A percentile compares a stretch with the other conserved stretches of the same genome.
Conservation (phyloP, 2,797 vertebrate species). For the Peromyscus melanophrys region DNA sequence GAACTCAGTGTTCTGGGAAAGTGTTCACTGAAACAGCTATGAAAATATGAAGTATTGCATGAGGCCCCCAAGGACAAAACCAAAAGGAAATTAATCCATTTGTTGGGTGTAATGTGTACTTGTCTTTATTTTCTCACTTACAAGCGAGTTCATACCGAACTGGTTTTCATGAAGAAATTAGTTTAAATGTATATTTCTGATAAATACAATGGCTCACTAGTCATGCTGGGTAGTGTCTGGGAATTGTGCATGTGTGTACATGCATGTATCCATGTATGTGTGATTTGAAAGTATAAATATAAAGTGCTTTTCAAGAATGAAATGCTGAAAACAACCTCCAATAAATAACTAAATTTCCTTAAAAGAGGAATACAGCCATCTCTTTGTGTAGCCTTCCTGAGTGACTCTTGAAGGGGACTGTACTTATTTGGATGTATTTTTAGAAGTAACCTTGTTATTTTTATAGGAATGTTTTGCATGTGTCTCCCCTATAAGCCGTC, state of each 20-base stretch:
- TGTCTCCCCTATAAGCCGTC: neutral
- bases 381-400: neutral
- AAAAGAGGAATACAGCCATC: neutral
- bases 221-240: neutral
- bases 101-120: conserved; percentile 56
- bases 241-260: neutral
- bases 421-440: conserved; percentile 27
- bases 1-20: conserved; percentile 38
- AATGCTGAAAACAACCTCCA: neutral
- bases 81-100: conserved; percentile 55
- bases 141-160: conserved; percentile 37
- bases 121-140: conserved; percentile 64
- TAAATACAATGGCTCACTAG: neutral
- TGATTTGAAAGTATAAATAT: neutral
- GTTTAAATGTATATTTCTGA: conserved; percentile 60
- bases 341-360: conserved; percentile 24
- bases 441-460: conserved; percentile 42
- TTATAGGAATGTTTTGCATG: conserved; percentile 24
- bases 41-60: conserved; percentile 43
- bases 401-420: neutral
- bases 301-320: neutral
- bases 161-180: conserved; percentile 44
- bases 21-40: conserved; percentile 23
- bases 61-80: conserved; percentile 6
- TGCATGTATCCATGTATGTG: neutral